These are phyloP conservation scores for Drosophila sp. DNA, from an alignment of 1,140 invertebrate genomes.

Conservation along the genomic window DNA sequence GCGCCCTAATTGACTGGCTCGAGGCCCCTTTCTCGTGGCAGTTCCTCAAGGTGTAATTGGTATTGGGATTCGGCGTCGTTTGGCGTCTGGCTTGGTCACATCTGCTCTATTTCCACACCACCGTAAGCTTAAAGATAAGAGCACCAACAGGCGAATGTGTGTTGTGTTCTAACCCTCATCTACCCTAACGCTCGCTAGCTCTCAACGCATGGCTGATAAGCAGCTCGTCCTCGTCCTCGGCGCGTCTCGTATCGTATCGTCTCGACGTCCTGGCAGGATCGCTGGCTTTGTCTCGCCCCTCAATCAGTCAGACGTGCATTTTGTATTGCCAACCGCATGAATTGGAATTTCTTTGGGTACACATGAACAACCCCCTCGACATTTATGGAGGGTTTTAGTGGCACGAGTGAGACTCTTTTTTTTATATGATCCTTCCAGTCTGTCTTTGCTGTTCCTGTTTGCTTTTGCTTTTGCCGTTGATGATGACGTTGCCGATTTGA, in stretches of 20 bases:
- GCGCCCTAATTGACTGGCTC: conserved; percentile 19
- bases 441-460: conserved; percentile 9
- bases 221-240: conserved; percentile 34
- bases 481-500: conserved; percentile 37
- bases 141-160: conserved; percentile 28
- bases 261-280: conserved; percentile 51
- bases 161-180: conserved; percentile 54
- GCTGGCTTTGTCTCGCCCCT: conserved; percentile 57
- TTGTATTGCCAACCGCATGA: conserved; percentile 42
- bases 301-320: conserved; percentile 12
- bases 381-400: conserved; percentile 12
- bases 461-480: conserved; percentile 5
- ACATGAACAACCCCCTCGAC: conserved; percentile 36
- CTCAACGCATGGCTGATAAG: conserved; percentile 66
- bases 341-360: conserved; percentile 47
- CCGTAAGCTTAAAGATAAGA: conserved; percentile 74
- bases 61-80: conserved; percentile 30
- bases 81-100: conserved; percentile 42
- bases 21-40: background rate
- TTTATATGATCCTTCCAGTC: conserved; percentile 33
- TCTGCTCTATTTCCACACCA: conserved; percentile 66
- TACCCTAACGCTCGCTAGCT: conserved; percentile 26
- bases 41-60: conserved; percentile 35
- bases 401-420: conserved; percentile 49
- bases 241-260: background rate